These are phyloP conservation scores for Holcopasites calliopsidis DNA, from an alignment of 1,140 invertebrate genomes.

Conservation along the genomic window DNA sequence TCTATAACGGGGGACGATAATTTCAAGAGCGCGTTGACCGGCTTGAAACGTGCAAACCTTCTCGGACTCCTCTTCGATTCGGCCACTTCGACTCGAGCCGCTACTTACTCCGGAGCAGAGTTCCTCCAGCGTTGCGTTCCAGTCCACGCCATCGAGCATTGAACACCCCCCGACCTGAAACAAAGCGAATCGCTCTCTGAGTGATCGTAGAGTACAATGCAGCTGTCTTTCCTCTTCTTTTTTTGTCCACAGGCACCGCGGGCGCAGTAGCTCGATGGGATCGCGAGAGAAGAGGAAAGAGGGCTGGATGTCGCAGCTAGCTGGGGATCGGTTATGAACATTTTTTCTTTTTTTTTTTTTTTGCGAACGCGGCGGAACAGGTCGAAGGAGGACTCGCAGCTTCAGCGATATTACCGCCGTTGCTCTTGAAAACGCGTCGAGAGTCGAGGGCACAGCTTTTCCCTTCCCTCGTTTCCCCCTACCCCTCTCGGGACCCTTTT, in stretches of 20 bases:
- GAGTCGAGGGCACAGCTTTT: slow-evolving; percentile 12
- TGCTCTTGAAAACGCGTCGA: slow-evolving; percentile 48
- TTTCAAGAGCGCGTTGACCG: no score
- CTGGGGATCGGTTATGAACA: slow-evolving; percentile 67
- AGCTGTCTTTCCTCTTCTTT: no score
- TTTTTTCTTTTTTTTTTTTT: no score
- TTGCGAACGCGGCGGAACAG: slow-evolving; percentile 56
- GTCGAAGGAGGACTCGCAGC: slow-evolving; percentile 38
- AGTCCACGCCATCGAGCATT: slow-evolving; percentile 79
- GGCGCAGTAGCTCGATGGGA: background rate
- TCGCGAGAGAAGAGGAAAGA: background rate
- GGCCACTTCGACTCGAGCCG: background rate
- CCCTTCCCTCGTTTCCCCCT: slow-evolving; percentile 8
- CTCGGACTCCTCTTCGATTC: background rate
- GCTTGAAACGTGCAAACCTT: background rate
- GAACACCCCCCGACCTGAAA: slow-evolving; percentile 76
- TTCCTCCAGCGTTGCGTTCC: slow-evolving; percentile 79
- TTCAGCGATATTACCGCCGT: slow-evolving; percentile 60
- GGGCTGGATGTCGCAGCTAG: slow-evolving; percentile 12
- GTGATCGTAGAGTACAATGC: no score
- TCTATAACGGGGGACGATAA: slow-evolving; percentile 36
- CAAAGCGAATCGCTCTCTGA: no score
- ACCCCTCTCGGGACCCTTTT: background rate
- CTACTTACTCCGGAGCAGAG: slow-evolving; percentile 78
- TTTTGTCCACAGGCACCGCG: no score